Percentiles rank a stretch among this genome's conserved stretches.
Conservation (phyloP, 2,888 invertebrate genomes). For the Lathronympha strigana region DNA sequence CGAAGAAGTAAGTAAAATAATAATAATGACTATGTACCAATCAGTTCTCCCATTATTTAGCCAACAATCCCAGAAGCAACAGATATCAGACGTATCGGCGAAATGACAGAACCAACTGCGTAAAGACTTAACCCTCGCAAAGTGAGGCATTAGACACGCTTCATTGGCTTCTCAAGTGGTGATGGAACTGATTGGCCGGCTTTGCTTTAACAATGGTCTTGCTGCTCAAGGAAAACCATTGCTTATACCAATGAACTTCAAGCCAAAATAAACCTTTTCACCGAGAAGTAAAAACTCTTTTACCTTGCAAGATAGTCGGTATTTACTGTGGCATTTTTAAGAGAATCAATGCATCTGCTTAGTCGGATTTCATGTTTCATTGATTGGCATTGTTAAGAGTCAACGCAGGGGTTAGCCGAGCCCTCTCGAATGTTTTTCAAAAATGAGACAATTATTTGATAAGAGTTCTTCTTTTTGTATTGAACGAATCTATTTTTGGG, state of each 20-base stretch:
- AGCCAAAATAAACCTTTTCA: conserved; percentile 39
- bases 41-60: conserved; percentile 13
- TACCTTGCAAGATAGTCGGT: conserved; percentile 23
- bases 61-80: conserved; percentile 48
- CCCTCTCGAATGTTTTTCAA: conserved; percentile 60
- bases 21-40: no score
- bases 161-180: conserved; percentile 80
- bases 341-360: conserved; percentile 74
- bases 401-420: conserved; percentile 57
- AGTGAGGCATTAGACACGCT: conserved; percentile 72
- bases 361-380: conserved; percentile 78
- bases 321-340: conserved; percentile 50
- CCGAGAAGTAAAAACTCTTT: conserved; percentile 42
- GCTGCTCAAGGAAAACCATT: conserved; percentile 29
- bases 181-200: conserved; percentile 82
- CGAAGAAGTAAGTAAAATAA: no score
- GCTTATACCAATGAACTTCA: conserved; percentile 31
- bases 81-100: conserved; percentile 59
- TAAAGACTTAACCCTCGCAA: conserved; percentile 77
- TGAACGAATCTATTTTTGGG: conserved; percentile 46
- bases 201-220: conserved; percentile 72
- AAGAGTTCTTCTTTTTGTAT: conserved; percentile 52
- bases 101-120: conserved; percentile 77
- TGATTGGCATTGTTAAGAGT: conserved; percentile 79
- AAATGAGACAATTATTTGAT: conserved; percentile 69